phyloP scores from a whole-genome alignment of 2,888 invertebrate species.

The Spatulosminthurus flaviceps region DNA sequence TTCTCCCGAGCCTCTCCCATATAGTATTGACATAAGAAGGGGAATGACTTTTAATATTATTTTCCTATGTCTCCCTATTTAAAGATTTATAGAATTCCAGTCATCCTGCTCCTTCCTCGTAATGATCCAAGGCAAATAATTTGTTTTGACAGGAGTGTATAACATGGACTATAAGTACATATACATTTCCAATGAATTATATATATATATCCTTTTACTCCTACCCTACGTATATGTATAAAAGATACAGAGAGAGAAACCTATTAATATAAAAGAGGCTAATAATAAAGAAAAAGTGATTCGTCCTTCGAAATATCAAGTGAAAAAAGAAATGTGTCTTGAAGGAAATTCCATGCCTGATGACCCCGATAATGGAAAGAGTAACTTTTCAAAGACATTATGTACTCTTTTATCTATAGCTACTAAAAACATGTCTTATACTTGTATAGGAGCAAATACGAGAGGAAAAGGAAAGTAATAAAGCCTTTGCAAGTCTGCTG shows the following conservation, averaged over 20 bases:
- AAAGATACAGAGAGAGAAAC: no score
- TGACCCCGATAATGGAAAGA: neutral
- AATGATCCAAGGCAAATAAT: neutral
- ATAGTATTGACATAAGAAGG: conserved; percentile 11
- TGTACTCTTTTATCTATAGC: no score
- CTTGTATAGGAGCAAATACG: neutral
- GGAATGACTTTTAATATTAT: conserved; percentile 13
- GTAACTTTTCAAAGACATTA: neutral
- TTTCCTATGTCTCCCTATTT: conserved; percentile 13
- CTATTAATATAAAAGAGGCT: no score
- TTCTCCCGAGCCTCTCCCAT: no score
- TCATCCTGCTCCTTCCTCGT: neutral
- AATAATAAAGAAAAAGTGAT: no score
- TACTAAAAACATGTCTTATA: neutral
- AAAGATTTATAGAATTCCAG: conserved; percentile 18
- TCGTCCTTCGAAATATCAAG: neutral
- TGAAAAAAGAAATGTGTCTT: conserved; percentile 11
- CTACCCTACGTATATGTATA: no score
- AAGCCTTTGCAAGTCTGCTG: neutral
- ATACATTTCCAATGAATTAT: no score
- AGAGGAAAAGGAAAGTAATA: conserved; percentile 10
- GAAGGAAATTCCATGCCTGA: neutral
- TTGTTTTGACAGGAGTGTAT: neutral
- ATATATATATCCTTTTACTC: no score
- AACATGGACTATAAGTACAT: no score